These are phyloP conservation scores for Sinonovacula constricta DNA, from an alignment of 1,140 invertebrate species.

Conservation along the genomic window DNA sequence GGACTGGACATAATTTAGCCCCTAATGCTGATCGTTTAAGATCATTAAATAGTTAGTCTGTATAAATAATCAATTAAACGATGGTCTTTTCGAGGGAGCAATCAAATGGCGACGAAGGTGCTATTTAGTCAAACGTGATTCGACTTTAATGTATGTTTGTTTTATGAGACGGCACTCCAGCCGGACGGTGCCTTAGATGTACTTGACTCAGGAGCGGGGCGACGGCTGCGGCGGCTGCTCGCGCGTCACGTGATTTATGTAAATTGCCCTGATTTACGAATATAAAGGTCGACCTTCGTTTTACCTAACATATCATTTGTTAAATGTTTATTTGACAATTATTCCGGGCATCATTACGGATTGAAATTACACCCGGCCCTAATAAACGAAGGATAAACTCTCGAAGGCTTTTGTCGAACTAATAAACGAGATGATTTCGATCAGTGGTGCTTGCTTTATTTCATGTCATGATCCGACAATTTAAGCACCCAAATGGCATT, in stretches of 20 bases:
- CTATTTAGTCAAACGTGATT: slow-evolving; percentile 28
- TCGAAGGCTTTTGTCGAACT: too few relatives aligned
- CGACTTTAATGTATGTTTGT: not conserved
- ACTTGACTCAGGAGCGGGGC: not conserved
- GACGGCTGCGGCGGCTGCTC: not conserved
- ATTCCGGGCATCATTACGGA: not conserved
- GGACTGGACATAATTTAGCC: slow-evolving; percentile 24
- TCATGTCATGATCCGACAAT: too few relatives aligned
- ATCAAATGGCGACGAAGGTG: slow-evolving; percentile 14
- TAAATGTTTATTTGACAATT: not conserved
- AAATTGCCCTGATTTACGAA: not conserved
- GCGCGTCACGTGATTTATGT: not conserved
- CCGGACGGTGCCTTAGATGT: not conserved
- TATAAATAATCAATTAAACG: slow-evolving; percentile 54
- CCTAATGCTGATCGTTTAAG: slow-evolving; percentile 1
- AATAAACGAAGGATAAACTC: not conserved
- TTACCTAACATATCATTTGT: not conserved
- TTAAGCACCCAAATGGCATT: too few relatives aligned
- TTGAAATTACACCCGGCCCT: not conserved
- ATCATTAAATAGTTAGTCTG: slow-evolving; percentile 43
- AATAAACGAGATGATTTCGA: too few relatives aligned
- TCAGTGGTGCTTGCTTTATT: too few relatives aligned
- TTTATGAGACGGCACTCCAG: not conserved
- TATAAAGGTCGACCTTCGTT: not conserved
- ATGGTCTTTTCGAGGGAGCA: slow-evolving; percentile 38